Evolutionary conservation across 2,113 vertebrate species (phyloP), one percentile per base, ranked within the genome.

Genomic region (Galeopterus variegatus): DNA sequence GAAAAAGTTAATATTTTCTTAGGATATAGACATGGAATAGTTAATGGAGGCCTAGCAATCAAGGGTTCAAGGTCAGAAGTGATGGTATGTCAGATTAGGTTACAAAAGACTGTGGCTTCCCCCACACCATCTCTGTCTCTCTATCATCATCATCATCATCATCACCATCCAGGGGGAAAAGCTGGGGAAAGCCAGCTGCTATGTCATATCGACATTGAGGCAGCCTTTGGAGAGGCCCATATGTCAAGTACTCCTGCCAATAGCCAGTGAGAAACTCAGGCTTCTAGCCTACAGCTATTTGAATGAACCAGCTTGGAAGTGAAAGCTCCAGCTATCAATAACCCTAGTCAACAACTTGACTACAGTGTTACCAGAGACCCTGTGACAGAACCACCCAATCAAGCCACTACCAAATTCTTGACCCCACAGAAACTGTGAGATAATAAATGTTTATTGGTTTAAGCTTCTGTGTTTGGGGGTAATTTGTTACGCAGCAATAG

Each of bases 1-100:
- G n/a, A 72, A 36, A 83, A 95, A 45, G n/a, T 90, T 72, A 60
- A 36, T 79, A 45, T 93, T 93, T 90, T 84, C 28, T 23, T 64
- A 33, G 50, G 28, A 23, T 88, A 65, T 18, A 81, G 75, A 65
- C 83, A 48, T 86, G 62, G 21, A 88, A 75, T 65, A 41, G 24
- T 88, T 88, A 67, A 41, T 54, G 19, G 60, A 83, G 33, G 33
- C 31, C 84, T 41, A 41, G 41, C 41, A 41, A 3, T 41, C 65
- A 65, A 56, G 48, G 19, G 26, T 58, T 89, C 60, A 33, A 87
- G 48, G 67, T 73, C 83, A 92, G 58, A 95, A 88, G 26, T 69
- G n/a, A 88, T 60, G 23, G 18, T 64, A 58, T 82, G 48, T 65
- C 67, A 75, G 48, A 65, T 81, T 31, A 81, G 48, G 48, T 58